Conservation (phyloP, 2,113 vertebrate genomes). For the Xyliphius kryptos region DNA sequence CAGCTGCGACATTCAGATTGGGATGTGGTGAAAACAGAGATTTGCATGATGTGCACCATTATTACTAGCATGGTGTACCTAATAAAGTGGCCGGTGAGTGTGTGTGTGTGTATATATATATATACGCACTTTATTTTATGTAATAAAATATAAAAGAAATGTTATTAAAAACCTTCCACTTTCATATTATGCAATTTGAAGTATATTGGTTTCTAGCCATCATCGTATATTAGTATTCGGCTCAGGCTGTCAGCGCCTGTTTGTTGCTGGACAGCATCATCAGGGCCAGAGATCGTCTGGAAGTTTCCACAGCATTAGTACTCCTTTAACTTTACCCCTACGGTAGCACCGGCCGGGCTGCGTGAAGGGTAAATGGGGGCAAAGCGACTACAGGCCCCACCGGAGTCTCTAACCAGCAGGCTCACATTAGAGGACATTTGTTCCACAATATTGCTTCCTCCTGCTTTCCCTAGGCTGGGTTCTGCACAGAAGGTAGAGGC, state of each 20-base stretch:
- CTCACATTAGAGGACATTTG: constrained; percentile 80
- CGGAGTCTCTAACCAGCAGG: constrained; percentile 70
- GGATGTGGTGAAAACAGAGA: too few relatives aligned
- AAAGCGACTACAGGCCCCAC: constrained; percentile 50
- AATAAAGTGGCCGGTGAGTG: too few relatives aligned
- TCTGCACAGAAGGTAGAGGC: constrained; percentile 85
- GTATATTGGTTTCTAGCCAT: too few relatives aligned
- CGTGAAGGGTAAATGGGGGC: constrained; percentile 37
- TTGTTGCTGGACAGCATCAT: constrained; percentile 39
- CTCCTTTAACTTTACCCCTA: constrained; percentile 39
- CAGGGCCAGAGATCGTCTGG: constrained; percentile 40
- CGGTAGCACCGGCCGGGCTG: constrained; percentile 26
- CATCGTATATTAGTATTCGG: too few relatives aligned
- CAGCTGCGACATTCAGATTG: too few relatives aligned
- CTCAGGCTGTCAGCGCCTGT: constrained; percentile 35
- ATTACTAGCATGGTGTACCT: too few relatives aligned
- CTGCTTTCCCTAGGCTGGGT: constrained; percentile 75
- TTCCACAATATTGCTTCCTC: constrained; percentile 76
- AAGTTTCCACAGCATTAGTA: constrained; percentile 41
- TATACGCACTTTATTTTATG: too few relatives aligned
- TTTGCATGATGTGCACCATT: too few relatives aligned
- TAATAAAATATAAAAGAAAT: too few relatives aligned
- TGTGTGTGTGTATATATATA: too few relatives aligned
- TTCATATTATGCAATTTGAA: too few relatives aligned
- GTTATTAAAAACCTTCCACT: too few relatives aligned